Percentiles rank a stretch among this genome's conserved stretches.
Conservation (phyloP, 2,113 vertebrate species). For the Cariama cristata region DNA sequence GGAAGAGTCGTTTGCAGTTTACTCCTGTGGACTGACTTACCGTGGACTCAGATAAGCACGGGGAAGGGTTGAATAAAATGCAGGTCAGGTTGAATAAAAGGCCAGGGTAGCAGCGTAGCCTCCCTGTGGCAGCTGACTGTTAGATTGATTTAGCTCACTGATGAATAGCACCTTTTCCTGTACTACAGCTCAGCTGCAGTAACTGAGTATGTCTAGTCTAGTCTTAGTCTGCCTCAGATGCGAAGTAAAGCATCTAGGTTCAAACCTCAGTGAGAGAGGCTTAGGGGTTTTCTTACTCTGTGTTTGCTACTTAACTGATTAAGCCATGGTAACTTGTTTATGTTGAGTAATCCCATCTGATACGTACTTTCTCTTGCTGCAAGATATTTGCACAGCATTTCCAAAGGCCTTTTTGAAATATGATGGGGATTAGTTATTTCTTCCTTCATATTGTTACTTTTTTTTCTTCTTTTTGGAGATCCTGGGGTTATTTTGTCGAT, state of each 20-base stretch:
- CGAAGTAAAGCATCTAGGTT: background rate
- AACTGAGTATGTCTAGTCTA: background rate
- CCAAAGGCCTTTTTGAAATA: background rate
- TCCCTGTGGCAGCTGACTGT: background rate
- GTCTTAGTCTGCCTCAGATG: background rate
- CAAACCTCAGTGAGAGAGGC: background rate
- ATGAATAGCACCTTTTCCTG: background rate
- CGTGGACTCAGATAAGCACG: accelerated
- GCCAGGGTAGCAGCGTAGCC: accelerated
- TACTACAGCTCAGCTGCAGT: background rate
- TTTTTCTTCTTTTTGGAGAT: background rate
- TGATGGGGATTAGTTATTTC: background rate
- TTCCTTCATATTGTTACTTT: background rate
- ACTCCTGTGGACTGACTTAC: background rate
- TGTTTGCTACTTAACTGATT: background rate
- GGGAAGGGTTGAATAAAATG: background rate
- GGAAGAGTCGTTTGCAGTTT: background rate
- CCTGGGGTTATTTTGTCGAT: background rate
- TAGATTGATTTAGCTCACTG: background rate
- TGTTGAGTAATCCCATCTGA: background rate
- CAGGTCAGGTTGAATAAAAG: background rate
- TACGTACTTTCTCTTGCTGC: background rate
- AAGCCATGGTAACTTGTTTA: background rate
- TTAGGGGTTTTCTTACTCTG: background rate
- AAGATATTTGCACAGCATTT: background rate